A percentile compares a stretch with the other conserved stretches of the same genome.
phyloP scores from a whole-genome alignment of 2,797 vertebrate genomes.

The Melanotaenia maccullochi region DNA sequence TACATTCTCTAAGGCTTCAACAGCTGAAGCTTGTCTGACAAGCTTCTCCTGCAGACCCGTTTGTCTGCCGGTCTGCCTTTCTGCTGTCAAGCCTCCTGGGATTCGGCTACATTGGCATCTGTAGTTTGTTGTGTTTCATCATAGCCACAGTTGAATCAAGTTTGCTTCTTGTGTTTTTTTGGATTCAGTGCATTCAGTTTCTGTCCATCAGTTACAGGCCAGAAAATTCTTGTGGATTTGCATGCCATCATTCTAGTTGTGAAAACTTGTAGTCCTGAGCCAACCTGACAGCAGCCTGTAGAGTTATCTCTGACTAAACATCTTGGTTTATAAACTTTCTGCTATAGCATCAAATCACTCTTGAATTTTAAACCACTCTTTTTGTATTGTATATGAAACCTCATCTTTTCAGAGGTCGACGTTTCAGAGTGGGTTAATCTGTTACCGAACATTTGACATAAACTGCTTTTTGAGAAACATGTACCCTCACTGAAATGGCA shows the following conservation, averaged over 20 bases:
- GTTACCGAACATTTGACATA: slow-evolving; percentile 25
- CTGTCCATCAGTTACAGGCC: not conserved
- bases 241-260: no score
- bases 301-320: no score
- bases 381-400: not conserved
- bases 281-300: no score
- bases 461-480: slow-evolving; percentile 14
- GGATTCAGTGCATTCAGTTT: not conserved
- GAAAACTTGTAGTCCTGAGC: no score
- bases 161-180: slow-evolving; percentile 7
- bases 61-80: slow-evolving; percentile 21
- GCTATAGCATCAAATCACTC: no score
- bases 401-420: not conserved
- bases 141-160: not conserved
- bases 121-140: slow-evolving; percentile 14
- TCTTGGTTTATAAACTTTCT: no score
- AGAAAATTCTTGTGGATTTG: no score
- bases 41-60: slow-evolving; percentile 33
- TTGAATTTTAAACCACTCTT: no score
- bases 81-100: slow-evolving; percentile 12
- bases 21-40: slow-evolving; percentile 52
- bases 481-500: slow-evolving; percentile 22
- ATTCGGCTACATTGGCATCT: slow-evolving; percentile 10
- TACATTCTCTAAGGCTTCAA: slow-evolving; percentile 49
- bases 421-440: slow-evolving; percentile 2